A percentile compares a stretch with the other conserved stretches of the same genome.
Conservation (phyloP, 2,888 invertebrate genomes). For the Theristus sp. region DNA sequence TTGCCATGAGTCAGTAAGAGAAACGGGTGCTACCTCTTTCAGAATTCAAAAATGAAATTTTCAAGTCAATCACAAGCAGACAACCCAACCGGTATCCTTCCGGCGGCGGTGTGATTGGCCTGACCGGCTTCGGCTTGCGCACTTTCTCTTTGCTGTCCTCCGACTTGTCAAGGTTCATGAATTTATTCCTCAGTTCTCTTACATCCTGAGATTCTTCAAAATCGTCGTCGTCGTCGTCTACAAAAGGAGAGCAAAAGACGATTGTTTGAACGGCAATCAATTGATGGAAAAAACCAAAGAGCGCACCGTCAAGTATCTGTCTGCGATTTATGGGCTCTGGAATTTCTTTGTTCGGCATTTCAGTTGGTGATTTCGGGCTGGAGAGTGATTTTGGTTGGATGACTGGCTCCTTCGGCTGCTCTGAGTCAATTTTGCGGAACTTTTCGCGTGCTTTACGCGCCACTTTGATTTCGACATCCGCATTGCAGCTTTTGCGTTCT, state of each 20-base stretch:
- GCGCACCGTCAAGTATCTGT: conserved; percentile 9
- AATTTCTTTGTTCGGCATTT: conserved; percentile 3
- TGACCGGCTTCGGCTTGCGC: conserved; percentile 7
- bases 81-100: conserved; percentile 7
- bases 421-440: conserved; percentile 70
- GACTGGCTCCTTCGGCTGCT: conserved; percentile 32
- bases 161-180: conserved; percentile 27
- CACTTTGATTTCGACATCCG: conserved; percentile 25
- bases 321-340: conserved; percentile 23
- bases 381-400: no score
- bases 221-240: conserved; percentile 11
- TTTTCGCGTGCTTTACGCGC: conserved; percentile 68
- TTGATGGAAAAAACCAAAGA: no score
- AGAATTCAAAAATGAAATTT: no score
- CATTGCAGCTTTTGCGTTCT: background rate
- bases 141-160: no score
- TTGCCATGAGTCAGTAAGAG: no score
- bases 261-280: no score
- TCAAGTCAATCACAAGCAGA: no score
- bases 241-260: no score
- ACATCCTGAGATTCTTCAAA: conserved; percentile 24
- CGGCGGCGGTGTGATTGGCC: conserved; percentile 10
- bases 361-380: conserved; percentile 1
- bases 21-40: no score
- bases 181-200: conserved; percentile 28